A percentile compares a stretch with the other conserved stretches of the same genome.
phyloP scores from a whole-genome alignment of 2,888 invertebrate species.

The Zaprionus bogoriensis region DNA sequence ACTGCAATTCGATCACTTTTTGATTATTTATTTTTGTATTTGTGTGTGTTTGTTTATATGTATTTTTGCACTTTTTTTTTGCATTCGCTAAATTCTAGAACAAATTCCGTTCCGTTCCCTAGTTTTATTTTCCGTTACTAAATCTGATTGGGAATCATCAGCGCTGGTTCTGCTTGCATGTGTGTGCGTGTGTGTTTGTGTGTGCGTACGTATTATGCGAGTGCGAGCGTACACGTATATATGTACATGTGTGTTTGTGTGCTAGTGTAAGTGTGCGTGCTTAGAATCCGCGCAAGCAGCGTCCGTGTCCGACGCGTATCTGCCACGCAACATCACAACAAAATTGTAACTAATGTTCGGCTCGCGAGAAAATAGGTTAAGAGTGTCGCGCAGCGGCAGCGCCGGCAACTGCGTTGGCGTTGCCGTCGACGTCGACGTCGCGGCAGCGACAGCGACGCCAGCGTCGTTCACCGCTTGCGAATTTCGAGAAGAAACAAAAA shows the following conservation, averaged over 20 bases:
- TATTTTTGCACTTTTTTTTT: conserved; percentile 31
- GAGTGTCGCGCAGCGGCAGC: conserved; percentile 75
- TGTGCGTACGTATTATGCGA: neutral
- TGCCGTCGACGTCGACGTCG: conserved; percentile 17
- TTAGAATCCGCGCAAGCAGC: conserved; percentile 78
- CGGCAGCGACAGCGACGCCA: conserved; percentile 18
- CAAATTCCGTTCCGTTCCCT: conserved; percentile 29
- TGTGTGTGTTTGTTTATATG: conserved; percentile 6
- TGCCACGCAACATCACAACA: conserved; percentile 82
- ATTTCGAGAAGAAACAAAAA: conserved; percentile 17
- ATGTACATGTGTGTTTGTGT: conserved; percentile 28
- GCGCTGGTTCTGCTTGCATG: conserved; percentile 4
- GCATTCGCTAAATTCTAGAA: conserved; percentile 48
- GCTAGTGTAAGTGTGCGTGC: conserved; percentile 60
- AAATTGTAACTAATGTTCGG: conserved; percentile 82
- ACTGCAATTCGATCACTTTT: conserved; percentile 52
- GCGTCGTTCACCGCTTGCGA: conserved; percentile 33
- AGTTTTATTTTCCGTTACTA: conserved; percentile 41
- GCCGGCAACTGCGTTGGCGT: conserved; percentile 42
- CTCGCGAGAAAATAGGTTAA: conserved; percentile 80
- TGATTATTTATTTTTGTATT: conserved; percentile 9
- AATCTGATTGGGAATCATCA: conserved; percentile 35
- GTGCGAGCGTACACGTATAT: conserved; percentile 12
- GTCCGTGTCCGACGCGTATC: conserved; percentile 80
- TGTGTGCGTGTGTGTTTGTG: conserved; percentile 8